Evolutionary conservation across 2,888 invertebrate species (phyloP).

Genomic region (Diadegma fenestrale): DNA sequence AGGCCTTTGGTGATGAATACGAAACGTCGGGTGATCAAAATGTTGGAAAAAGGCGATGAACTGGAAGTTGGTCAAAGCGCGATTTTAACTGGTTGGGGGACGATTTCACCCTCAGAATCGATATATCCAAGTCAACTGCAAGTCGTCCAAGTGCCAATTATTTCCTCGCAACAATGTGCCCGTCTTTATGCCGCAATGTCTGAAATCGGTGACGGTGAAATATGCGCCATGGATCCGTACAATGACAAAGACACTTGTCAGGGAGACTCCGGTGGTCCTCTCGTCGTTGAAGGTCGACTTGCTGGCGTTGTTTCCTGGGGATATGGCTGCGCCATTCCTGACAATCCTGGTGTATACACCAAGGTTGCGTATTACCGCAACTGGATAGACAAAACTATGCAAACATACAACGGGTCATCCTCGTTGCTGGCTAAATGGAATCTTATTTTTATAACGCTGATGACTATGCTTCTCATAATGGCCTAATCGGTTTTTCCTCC

Average conservation of each 20-base stretch:
- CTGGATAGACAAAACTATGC: constrained; percentile 73
- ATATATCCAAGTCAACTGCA: constrained; percentile 82
- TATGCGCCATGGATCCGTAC: constrained; percentile 87
- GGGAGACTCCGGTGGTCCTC: constrained; percentile 80
- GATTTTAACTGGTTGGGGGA: constrained; percentile 77
- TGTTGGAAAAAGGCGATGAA: constrained; percentile 81
- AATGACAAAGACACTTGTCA: constrained; percentile 86
- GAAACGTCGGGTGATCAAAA: constrained; percentile 83
- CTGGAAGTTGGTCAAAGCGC: constrained; percentile 52
- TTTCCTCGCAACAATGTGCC: constrained; percentile 85
- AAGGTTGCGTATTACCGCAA: constrained; percentile 86
- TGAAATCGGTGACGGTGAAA: constrained; percentile 80
- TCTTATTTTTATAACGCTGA: not conserved
- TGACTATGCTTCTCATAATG: not conserved
- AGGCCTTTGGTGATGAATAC: constrained; percentile 85
- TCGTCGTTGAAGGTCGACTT: constrained; percentile 71
- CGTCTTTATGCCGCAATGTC: constrained; percentile 83
- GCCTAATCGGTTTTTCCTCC: not conserved
- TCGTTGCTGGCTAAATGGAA: constrained; percentile 15
- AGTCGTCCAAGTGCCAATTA: constrained; percentile 86
- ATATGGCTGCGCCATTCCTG: constrained; percentile 86
- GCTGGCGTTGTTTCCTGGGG: constrained; percentile 84
- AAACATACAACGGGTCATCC: constrained; percentile 8
- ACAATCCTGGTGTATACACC: constrained; percentile 85
- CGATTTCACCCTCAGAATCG: not conserved